Conservation (phyloP, 2,797 vertebrate genomes). For the Hypotaenidia philippensis region DNA sequence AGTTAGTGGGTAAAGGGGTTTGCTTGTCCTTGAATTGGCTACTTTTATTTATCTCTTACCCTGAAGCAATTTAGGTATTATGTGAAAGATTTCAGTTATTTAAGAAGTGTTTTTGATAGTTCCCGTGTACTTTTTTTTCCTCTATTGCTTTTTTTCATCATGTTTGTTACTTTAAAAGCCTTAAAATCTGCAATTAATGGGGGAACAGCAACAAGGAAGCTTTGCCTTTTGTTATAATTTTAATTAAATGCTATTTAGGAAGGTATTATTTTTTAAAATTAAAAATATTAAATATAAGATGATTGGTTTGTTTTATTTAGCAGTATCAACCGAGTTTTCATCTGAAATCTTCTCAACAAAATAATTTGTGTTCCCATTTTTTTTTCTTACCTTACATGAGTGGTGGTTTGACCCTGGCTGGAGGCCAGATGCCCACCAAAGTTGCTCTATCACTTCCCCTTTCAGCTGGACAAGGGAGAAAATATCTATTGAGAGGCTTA, state of each 20-base stretch:
- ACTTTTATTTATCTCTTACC: not conserved
- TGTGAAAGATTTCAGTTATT: not conserved
- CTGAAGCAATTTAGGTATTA: not conserved
- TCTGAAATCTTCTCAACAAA: conserved; percentile 14
- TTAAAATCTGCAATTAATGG: not conserved
- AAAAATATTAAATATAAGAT: not conserved
- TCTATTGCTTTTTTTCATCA: not conserved
- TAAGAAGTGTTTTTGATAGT: not conserved
- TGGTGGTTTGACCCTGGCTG: no score
- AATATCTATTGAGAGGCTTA: no score
- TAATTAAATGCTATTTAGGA: conserved; percentile 50
- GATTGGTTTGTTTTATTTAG: not conserved
- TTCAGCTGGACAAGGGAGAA: no score
- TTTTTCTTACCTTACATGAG: not conserved
- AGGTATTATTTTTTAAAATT: not conserved
- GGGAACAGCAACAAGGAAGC: not conserved
- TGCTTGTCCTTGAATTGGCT: not conserved
- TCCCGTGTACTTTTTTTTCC: not conserved
- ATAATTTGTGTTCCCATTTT: conserved; percentile 24
- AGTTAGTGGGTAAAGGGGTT: not conserved
- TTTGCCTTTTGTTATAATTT: conserved; percentile 18
- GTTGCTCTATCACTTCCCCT: no score
- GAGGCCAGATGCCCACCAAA: no score
- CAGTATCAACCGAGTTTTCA: conserved; percentile 21
- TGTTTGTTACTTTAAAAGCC: not conserved